Evolutionary conservation across 1,140 invertebrate species (phyloP), one percentile per base, ranked within the genome.

Genomic region (Dolichoris vasculosae): DNA sequence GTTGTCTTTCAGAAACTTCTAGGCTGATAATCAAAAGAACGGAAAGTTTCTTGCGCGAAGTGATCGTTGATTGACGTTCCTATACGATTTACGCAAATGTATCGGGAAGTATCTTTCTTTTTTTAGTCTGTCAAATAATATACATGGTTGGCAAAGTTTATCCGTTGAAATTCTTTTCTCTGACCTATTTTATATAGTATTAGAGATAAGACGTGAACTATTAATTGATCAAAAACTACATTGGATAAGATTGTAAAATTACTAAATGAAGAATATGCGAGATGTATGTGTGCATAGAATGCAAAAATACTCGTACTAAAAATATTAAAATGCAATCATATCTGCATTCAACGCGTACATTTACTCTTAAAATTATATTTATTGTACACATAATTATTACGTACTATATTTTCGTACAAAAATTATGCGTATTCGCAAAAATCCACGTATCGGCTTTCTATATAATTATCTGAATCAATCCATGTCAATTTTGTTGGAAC

Each of bases 61-160:
- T 63, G 77, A 63, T 79, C 55, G 26, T 38, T 51, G 77, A 79
- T 64, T 79, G 77, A 79, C 55, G 26, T 79, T 30, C 26, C 51
- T 79, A 64, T 79, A 43, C 77, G 55, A 79, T 79, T 79, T 79
- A 63, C 55, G 55, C 77, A 64, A 64, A 79, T 15, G 23, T 40
- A 59, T 13, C 75, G 75, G 32, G 43, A 51, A 77, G 46, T 48
- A 20, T 40, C 32, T 55, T 32, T 55, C 17, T 63, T 78, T 38
- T 59, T 55, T 38, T 26, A 78, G 51, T 23, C 35, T 35, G 32
- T 78, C 32, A 59, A 51, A 78, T 59, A 78, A 78, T 46, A 38
- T 59, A 78, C 48, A 38, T 38, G 23, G 35, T 79, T 43, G 77
- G 59, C 77, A 63, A 59, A 78, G 77, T 26, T 43, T 38, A 38